These are phyloP conservation scores for Polietes domitor DNA, from an alignment of 2,888 invertebrate genomes.

Conservation along the genomic window DNA sequence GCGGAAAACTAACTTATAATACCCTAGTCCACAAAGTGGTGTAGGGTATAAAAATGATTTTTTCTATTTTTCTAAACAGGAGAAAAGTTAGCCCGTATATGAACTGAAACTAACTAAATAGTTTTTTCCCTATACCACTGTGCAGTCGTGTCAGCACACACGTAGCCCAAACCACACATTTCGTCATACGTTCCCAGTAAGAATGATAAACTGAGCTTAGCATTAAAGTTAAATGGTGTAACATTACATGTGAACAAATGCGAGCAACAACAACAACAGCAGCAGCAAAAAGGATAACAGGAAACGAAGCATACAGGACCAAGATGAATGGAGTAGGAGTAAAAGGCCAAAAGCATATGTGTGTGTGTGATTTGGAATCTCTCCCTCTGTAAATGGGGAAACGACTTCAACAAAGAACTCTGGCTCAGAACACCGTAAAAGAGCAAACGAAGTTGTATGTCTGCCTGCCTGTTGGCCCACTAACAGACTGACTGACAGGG, in stretches of 20 bases:
- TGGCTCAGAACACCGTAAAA: no score
- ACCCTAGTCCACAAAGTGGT: no score
- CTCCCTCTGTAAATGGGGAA: neutral
- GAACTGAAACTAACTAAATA: no score
- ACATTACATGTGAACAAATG: slow-evolving; percentile 51
- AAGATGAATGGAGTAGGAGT: neutral
- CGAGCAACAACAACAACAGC: neutral
- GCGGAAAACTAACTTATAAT: no score
- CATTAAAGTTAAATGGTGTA: slow-evolving; percentile 63
- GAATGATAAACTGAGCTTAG: slow-evolving; percentile 38
- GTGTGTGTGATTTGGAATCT: no score
- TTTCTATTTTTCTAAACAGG: no score
- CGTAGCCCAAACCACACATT: slow-evolving; percentile 5
- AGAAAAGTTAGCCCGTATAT: no score
- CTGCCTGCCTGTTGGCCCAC: neutral
- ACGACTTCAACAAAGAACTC: neutral
- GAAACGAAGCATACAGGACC: slow-evolving; percentile 7
- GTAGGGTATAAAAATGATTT: no score
- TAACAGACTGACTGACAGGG: neutral
- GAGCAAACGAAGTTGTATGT: no score
- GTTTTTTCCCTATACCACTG: no score
- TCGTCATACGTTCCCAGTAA: neutral
- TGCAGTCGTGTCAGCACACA: neutral
- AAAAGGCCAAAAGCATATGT: neutral
- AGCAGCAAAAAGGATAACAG: slow-evolving; percentile 9